phyloP scores from a whole-genome alignment of 92 coral and sea anemone species.

The Metridium senile region DNA sequence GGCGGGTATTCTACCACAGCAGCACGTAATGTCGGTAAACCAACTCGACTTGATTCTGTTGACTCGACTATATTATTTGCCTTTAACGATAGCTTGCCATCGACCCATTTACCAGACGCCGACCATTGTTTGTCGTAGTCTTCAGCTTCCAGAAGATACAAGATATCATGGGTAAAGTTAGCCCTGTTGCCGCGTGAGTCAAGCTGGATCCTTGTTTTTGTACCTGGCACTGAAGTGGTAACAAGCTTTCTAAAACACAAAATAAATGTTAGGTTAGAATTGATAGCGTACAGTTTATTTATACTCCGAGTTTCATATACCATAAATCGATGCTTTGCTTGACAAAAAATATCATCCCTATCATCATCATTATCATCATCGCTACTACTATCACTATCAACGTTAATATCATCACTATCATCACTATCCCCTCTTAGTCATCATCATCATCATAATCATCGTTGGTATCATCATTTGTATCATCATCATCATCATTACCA shows the following conservation, averaged over 20 bases:
- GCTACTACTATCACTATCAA: too few relatives aligned
- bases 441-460: too few relatives aligned
- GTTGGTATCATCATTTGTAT: too few relatives aligned
- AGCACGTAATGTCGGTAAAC: constrained; percentile 60
- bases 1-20: constrained; percentile 92
- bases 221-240: constrained; percentile 6
- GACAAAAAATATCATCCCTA: too few relatives aligned
- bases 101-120: constrained; percentile 49
- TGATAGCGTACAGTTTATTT: too few relatives aligned
- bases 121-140: constrained; percentile 55
- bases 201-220: neutral
- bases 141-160: constrained; percentile 60
- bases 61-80: neutral
- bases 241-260: constrained; percentile 9
- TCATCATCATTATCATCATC: too few relatives aligned
- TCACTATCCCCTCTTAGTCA: too few relatives aligned
- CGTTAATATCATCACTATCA: too few relatives aligned
- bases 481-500: too few relatives aligned
- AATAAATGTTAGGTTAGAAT: neutral
- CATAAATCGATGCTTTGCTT: too few relatives aligned
- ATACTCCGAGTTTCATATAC: too few relatives aligned
- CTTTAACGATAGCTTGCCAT: constrained; percentile 51
- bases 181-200: constrained; percentile 25
- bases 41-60: constrained; percentile 28
- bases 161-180: constrained; percentile 51